Evolutionary conservation across 2,888 invertebrate species (phyloP), one percentile per base, ranked within the genome.

Genomic region (Anarsia innoxiella): DNA sequence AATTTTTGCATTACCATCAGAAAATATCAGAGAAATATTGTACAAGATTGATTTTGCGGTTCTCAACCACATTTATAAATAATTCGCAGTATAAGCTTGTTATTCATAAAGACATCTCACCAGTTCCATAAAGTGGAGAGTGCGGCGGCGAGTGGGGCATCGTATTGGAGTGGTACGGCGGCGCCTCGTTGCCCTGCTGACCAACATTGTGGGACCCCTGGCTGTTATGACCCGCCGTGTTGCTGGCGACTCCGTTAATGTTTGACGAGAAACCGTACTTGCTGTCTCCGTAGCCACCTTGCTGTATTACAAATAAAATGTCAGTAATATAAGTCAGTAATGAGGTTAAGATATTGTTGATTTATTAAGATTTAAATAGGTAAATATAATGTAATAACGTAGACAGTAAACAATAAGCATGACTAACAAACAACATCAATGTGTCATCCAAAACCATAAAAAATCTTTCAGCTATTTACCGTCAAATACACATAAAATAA

Each of bases 181-280:
- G 77, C 0, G 56, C 78, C 1, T 84, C 86, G 13, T 68, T 78
- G 11, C 55, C 47, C 9, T 51, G 69, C 56, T 43, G 66, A 47
- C 50, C 66, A 49, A 37, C 59, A 50, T 44, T 76, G 56, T 54
- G 76, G 35, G 9, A 61, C 42, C 33, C 57, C 48, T 51, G 74
- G 46, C 40, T 68, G 58, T 41, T 69, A 59, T 71, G 78, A 69
- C 69, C 45, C 49, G 60, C 45, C 58, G 55, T 10, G 4, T 3
- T 11, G 3, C 15, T 9, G 9, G 63, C 65, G 51, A 69, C 48
- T 3, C 66, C 77, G 45, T 70, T 76, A 31, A 72, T 66, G 55
- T 77, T 86, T 43, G 86, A 55, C 41, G 89, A 83, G 66, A 89
- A 89, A 27, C 89, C 88, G 59, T 90, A 90, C 57, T 90, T 89